Evolutionary conservation across 2,797 vertebrate genomes (phyloP), one percentile per base, ranked within the genome.

Genomic region (Platyrinchus mystaceus): DNA sequence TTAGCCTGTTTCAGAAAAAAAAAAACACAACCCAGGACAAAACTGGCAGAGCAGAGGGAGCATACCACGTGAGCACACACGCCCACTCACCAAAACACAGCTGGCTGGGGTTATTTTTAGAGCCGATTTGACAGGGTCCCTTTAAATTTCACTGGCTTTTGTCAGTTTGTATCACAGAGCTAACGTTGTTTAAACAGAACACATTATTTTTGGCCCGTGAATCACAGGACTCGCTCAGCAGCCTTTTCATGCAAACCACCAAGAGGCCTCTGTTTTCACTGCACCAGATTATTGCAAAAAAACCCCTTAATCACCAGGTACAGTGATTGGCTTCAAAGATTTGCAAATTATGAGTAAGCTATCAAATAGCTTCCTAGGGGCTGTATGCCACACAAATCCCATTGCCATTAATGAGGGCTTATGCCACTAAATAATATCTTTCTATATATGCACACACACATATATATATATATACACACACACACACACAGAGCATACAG

Each of bases 81-180:
- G 0, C 95, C 90, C 53, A 60, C 87, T 95, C 90, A 78, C 70
- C 83, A 89, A 77, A 95, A 92, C 93, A 88, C 96, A 97, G 96
- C 95, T 95, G 95, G 94, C 91, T 74, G 49, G 39, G 34, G 76
- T 36, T 96, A 96, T 95, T 96, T 94, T 97, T 95, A 94, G 93
- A 70, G 15, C 10, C 0, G 1, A 63, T 95, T 89, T 75, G 68
- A 88, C 92, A 91, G 56, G 90, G 88, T 76, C 77, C 70, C 93
- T 95, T 96, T 96, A 96, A 95, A 87, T 93, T 89, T 73, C n/a
- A 0, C 87, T 87, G 76, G 69, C 70, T 94, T 96, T 97, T 96
- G 93, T 96, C 89, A 64, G 87, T 80, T 87, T 78, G 60, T 73
- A 73, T 85, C 94, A 68, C 87, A 73, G 90, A 93, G 56, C 69